These are phyloP conservation scores for Cephonodes hylas DNA, from an alignment of 2,888 invertebrate species.

Conservation along the genomic window DNA sequence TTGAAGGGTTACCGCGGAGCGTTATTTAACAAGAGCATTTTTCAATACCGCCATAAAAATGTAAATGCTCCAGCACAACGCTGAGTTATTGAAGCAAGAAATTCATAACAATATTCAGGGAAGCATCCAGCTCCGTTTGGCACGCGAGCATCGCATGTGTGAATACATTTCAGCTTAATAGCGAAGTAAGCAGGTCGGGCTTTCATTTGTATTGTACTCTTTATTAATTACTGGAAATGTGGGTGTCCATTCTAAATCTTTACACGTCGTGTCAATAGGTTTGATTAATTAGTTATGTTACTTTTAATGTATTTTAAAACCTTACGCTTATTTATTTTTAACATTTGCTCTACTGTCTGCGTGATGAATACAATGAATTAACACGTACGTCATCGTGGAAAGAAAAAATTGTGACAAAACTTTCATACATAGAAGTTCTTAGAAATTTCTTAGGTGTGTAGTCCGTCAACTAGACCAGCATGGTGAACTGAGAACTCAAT, in stretches of 20 bases:
- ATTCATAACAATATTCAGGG: constrained; percentile 36
- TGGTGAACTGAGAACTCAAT: no score
- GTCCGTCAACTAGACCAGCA: no score
- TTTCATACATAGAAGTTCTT: no score
- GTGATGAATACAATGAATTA: no score
- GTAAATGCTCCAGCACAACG: constrained; percentile 30
- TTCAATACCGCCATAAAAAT: constrained; percentile 33
- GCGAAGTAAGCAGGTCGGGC: constrained; percentile 12
- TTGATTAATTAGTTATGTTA: background rate
- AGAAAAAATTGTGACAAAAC: no score
- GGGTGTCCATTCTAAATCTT: background rate
- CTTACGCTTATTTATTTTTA: no score
- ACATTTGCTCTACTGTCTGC: no score
- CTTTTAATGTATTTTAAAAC: no score
- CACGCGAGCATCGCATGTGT: constrained; percentile 46
- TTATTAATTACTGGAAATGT: constrained; percentile 25
- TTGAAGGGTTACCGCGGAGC: background rate
- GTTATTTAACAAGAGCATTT: constrained; percentile 19
- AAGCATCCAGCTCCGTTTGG: constrained; percentile 24
- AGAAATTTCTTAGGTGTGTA: no score
- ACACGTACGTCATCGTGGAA: no score
- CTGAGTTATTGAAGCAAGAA: constrained; percentile 31
- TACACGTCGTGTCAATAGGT: background rate
- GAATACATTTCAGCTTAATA: constrained; percentile 49
- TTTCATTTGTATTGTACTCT: constrained; percentile 40